Evolutionary conservation across 2,888 invertebrate genomes (phyloP), one percentile per base, ranked within the genome.

Genomic region (Palloptera scutellata): DNA sequence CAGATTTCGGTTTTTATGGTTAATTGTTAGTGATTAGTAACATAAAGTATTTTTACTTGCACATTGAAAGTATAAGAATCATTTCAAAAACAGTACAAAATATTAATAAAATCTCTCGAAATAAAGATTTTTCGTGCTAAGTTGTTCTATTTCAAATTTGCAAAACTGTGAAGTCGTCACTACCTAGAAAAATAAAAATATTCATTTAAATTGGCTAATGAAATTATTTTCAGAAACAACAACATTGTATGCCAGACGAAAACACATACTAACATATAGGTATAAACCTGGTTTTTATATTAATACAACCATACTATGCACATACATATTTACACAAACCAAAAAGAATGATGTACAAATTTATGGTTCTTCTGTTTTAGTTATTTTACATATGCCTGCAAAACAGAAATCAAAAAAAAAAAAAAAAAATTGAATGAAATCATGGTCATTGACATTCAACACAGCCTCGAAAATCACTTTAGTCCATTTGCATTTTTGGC

Each of bases 401-500:
- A 6, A 30, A 30, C 2, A 4, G 30, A 30, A 30, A 30, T 4
- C 30, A 30, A 30, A 30, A 30, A 30, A 30, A 30, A 30, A 30
- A 30, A 30, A 30, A 30, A 30, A 30, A 6, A 4, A 30, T 2
- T 4, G 6, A 30, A 20, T 53, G 17, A 53, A 53, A 53, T 53
- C 53, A 53, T 20, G 53, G 53, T 53, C 53, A 53, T 53, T 53
- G 53, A 53, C 53, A 19, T 20, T 20, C 17, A 53, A 53, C 20
- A 53, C 20, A 53, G 53, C 15, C 53, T 20, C 19, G 19, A 60
- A 63, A 30, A 30, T 30, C 30, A 30, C 6, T 30, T 30, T 30
- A 30, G 30, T 30, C 30, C 6, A 30, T 30, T 30, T 30, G 30
- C 30, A 53, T 61, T 61, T 41, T 52, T 19, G n/a, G 19, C 52